Evolutionary conservation across 2,888 invertebrate species (phyloP).

Genomic region (Tachystola acroxantha): DNA sequence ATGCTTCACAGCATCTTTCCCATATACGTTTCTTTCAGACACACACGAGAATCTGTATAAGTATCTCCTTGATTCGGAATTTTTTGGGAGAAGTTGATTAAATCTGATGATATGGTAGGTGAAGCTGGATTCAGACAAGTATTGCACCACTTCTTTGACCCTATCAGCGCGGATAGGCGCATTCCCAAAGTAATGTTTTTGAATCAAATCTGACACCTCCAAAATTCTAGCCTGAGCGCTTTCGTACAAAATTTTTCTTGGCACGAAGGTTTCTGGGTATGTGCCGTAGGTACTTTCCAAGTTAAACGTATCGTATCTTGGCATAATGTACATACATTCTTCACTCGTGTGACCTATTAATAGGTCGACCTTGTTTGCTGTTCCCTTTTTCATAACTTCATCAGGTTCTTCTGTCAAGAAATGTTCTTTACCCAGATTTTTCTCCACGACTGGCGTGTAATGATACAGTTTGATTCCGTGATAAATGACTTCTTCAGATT

Average conservation of each 20-base stretch:
- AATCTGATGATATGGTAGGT: slow-evolving; percentile 25
- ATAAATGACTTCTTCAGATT: slow-evolving; percentile 27
- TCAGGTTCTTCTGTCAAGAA: slow-evolving; percentile 24
- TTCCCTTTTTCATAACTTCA: slow-evolving; percentile 38
- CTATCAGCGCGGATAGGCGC: slow-evolving; percentile 17
- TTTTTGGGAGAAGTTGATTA: slow-evolving; percentile 16
- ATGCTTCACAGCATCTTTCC: slow-evolving; percentile 22
- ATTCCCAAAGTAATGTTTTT: slow-evolving; percentile 24
- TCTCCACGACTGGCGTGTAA: slow-evolving; percentile 33
- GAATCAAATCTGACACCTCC: slow-evolving; percentile 21
- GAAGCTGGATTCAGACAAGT: slow-evolving; percentile 20
- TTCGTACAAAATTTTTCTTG: slow-evolving; percentile 23
- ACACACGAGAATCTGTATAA: slow-evolving; percentile 31
- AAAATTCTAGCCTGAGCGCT: slow-evolving; percentile 19
- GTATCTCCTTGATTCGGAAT: slow-evolving; percentile 19
- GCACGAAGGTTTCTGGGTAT: slow-evolving; percentile 25
- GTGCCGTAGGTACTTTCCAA: slow-evolving; percentile 16
- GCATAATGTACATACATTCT: slow-evolving; percentile 64
- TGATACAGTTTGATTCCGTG: slow-evolving; percentile 29
- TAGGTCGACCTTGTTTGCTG: slow-evolving; percentile 70
- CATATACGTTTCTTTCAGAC: slow-evolving; percentile 33
- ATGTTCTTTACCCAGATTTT: slow-evolving; percentile 23
- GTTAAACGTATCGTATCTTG: slow-evolving; percentile 3
- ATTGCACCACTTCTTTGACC: slow-evolving; percentile 22
- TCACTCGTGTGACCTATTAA: slow-evolving; percentile 82